Evolutionary conservation across 2,888 invertebrate species (phyloP), one percentile per base, ranked within the genome.

Genomic region (Halocaridina rubra): DNA sequence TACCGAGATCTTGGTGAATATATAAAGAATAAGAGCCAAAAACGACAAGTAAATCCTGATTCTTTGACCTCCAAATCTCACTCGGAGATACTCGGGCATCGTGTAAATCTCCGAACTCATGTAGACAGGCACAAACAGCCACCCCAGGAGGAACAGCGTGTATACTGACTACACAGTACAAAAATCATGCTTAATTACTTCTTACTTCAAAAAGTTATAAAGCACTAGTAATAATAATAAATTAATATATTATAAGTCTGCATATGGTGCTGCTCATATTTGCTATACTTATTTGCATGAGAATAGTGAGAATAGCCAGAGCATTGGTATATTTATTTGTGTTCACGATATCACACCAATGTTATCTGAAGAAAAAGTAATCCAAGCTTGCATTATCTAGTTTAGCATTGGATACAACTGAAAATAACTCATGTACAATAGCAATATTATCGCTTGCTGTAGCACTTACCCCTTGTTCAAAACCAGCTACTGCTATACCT

Each of bases 71-170:
- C 92, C 92, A 88, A 92, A 92, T 19, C 92, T 69, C 30, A 71
- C 64, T 22, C 72, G 30, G 33, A 88, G 71, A 72, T 85, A 88
- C 39, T 88, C 81, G 16, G 81, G 87, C 82, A 88, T 88, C 33
- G 87, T 82, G 39, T 64, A 87, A 10, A 86, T 82, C 13, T 81
- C 82, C 22, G 87, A 79, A 27, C 92, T 90, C 82, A 92, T 91
- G 89, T 93, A 93, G 1, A 93, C 92, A 0, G 92, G 92, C n/a
- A 92, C 91, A 88, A 92, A 92, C 27, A 92, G 88, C 92, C 92
- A 92, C 69, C 92, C 92, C 3, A 92, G 90, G 22, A 92, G 88
- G 89, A 92, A 90, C 74, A 92, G 89, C 59, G 92, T 90, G 89
- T 91, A 92, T 72, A 92, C 91, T 3, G 92, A 92, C 92, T 92